Evolutionary conservation across 2,888 invertebrate species (phyloP).

Genomic region (Macaria notata): DNA sequence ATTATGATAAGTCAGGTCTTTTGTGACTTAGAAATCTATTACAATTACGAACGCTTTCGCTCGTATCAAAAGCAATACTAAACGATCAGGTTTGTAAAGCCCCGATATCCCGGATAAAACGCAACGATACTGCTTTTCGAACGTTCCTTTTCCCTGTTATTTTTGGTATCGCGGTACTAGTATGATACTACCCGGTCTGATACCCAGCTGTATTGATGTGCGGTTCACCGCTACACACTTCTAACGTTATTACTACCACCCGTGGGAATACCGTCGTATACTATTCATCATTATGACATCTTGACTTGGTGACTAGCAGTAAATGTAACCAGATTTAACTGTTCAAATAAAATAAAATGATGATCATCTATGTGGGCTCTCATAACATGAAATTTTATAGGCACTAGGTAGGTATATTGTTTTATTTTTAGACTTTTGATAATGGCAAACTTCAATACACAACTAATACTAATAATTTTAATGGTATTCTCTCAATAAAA

Average conservation of each 20-base stretch:
- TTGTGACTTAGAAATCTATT: no score
- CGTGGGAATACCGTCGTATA: slow-evolving; percentile 20
- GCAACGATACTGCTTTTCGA: slow-evolving; percentile 44
- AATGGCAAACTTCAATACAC: no score
- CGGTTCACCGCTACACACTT: slow-evolving; percentile 23
- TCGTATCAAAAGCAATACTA: slow-evolving; percentile 36
- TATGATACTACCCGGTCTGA: slow-evolving; percentile 30
- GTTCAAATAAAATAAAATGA: no score
- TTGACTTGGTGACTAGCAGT: slow-evolving; percentile 26
- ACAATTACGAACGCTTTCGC: neutral
- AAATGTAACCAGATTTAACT: neutral
- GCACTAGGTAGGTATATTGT: no score
- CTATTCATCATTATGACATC: slow-evolving; percentile 34
- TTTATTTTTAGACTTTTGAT: no score
- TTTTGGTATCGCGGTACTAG: slow-evolving; percentile 53
- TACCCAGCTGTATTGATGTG: slow-evolving; percentile 12
- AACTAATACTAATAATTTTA: no score
- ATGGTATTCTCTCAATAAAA: no score
- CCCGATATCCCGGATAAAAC: slow-evolving; percentile 40
- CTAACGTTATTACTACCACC: slow-evolving; percentile 29
- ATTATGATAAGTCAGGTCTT: no score
- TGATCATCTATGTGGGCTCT: no score
- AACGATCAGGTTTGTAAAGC: slow-evolving; percentile 34
- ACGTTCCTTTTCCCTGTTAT: slow-evolving; percentile 44
- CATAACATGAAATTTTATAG: no score